A percentile compares a stretch with the other conserved stretches of the same genome.
These are phyloP conservation scores for Paragorgia papillata DNA, from an alignment of 92 coral and sea anemone species.

Conservation along the genomic window DNA sequence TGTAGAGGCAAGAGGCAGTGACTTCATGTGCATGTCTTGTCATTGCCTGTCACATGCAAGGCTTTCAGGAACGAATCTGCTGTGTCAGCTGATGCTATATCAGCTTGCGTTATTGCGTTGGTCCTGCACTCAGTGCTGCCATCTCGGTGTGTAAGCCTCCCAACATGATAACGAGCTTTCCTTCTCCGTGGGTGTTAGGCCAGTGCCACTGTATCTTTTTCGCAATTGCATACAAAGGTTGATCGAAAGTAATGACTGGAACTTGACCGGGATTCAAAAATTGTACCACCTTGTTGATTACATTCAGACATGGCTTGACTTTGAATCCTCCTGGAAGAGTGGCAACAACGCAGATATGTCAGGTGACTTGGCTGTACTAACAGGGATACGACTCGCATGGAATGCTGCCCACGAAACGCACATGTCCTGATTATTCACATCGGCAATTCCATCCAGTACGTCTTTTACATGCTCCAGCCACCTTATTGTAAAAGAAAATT, in stretches of 20 bases:
- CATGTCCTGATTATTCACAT: no score
- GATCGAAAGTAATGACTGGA: not conserved
- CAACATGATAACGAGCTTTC: constrained; percentile 55
- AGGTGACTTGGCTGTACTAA: not conserved
- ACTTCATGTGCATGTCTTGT: constrained; percentile 64
- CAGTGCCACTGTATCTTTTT: not conserved
- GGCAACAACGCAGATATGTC: not conserved
- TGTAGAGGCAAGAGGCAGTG: constrained; percentile 54
- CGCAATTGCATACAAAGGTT: not conserved
- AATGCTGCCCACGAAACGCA: constrained; percentile 61
- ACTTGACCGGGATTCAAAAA: not conserved
- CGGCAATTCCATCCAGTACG: no score
- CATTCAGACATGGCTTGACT: not conserved
- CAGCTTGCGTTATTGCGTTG: not conserved
- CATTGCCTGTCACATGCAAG: constrained; percentile 57
- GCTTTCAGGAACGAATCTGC: constrained; percentile 33
- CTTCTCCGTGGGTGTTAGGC: constrained; percentile 40
- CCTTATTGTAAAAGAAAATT: no score
- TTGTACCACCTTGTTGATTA: not conserved
- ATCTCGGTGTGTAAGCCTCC: constrained; percentile 64
- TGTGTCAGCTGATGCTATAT: not conserved
- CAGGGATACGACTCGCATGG: constrained; percentile 48
- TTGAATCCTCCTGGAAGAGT: not conserved
- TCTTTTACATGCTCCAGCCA: no score
- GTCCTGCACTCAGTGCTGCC: constrained; percentile 18